A percentile compares a stretch with the other conserved stretches of the same genome.
phyloP scores from a whole-genome alignment of 2,113 vertebrate species.

The Cochlearius cochlearius region DNA sequence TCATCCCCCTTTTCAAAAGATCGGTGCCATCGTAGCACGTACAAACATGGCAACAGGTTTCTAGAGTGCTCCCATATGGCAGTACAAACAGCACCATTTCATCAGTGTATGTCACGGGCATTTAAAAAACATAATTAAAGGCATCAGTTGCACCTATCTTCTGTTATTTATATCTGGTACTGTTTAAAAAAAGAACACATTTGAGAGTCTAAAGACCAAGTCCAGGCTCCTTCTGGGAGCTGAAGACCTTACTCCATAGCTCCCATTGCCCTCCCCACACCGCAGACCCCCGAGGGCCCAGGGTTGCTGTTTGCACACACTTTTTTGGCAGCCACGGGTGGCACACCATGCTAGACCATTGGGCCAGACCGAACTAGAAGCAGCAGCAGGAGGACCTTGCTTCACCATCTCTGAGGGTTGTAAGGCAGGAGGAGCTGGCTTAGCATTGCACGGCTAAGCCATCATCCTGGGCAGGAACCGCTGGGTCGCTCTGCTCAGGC shows the following conservation, averaged over 20 bases:
- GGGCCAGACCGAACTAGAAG: fast-evolving
- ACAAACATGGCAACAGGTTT: neutral
- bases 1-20: neutral
- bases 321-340: neutral
- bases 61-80: neutral
- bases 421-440: neutral
- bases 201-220: neutral
- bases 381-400: neutral
- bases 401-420: neutral
- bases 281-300: fast-evolving
- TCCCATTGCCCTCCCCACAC: fast-evolving
- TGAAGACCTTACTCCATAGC: neutral
- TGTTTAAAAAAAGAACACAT: neutral
- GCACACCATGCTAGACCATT: fast-evolving
- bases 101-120: neutral
- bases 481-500: fast-evolving
- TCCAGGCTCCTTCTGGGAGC: neutral
- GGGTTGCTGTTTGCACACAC: neutral
- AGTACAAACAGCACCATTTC: fast-evolving
- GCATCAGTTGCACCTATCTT: fast-evolving
- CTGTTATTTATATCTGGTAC: neutral
- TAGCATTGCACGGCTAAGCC: neutral
- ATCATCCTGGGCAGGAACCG: no score
- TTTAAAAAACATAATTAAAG: neutral
- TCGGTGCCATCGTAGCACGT: fast-evolving